Percentiles rank a stretch among this genome's conserved stretches.
phyloP scores from a whole-genome alignment of 2,888 invertebrate species.

The Sturmia bella region DNA sequence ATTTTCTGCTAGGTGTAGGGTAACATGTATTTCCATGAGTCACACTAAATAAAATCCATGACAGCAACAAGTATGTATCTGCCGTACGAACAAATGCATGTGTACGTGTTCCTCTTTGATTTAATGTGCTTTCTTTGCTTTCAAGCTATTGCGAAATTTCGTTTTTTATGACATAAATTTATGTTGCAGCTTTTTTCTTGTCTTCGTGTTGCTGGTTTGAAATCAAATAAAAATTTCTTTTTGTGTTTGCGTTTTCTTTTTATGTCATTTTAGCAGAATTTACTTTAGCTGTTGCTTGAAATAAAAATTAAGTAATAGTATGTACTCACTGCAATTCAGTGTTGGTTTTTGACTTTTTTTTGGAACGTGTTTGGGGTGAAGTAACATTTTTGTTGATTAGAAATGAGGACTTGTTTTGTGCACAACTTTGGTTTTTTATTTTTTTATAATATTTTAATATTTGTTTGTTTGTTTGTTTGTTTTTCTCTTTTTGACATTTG shows the following conservation, averaged over 20 bases:
- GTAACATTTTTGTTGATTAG: slow-evolving; percentile 59
- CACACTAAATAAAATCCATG: neutral
- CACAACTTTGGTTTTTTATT: slow-evolving; percentile 14
- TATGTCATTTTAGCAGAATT: slow-evolving; percentile 13
- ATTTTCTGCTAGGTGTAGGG: slow-evolving; percentile 4
- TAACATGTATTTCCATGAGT: neutral
- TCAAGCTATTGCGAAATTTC: slow-evolving; percentile 79
- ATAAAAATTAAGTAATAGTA: slow-evolving; percentile 55
- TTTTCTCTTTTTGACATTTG: slow-evolving; percentile 3
- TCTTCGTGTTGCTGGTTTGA: neutral
- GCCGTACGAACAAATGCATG: neutral
- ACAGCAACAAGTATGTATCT: slow-evolving; percentile 13
- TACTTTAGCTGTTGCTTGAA: slow-evolving; percentile 14
- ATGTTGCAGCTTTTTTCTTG: slow-evolving; percentile 52
- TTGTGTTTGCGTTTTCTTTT: slow-evolving; percentile 36
- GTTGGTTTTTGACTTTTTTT: slow-evolving; percentile 22
- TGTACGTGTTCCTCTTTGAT: slow-evolving; percentile 36
- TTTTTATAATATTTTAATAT: neutral
- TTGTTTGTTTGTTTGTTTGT: neutral
- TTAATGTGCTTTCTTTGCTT: slow-evolving; percentile 70
- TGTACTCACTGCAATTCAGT: slow-evolving; percentile 19
- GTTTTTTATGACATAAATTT: slow-evolving; percentile 47
- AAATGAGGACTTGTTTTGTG: slow-evolving; percentile 60
- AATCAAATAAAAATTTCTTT: slow-evolving; percentile 40
- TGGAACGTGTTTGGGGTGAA: slow-evolving; percentile 67